These are phyloP conservation scores for Belgica antarctica DNA, from an alignment of 2,888 invertebrate species.

Conservation along the genomic window DNA sequence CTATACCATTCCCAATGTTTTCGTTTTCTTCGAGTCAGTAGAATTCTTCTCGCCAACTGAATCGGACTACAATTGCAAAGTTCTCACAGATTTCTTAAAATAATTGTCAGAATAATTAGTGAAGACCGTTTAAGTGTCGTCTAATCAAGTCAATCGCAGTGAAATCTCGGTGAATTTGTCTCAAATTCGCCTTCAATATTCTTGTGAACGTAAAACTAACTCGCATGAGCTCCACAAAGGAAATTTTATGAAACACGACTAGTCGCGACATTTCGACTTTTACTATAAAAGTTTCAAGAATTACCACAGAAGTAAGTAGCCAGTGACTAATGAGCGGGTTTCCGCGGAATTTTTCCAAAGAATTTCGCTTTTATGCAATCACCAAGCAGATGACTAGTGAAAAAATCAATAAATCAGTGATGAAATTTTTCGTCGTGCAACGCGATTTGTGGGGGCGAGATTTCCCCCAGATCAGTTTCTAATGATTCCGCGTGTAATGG, in stretches of 20 bases:
- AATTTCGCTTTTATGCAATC: background rate
- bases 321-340: background rate
- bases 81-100: too few relatives aligned
- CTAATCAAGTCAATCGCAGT: too few relatives aligned
- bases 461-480: background rate
- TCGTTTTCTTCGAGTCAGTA: too few relatives aligned
- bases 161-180: background rate
- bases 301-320: slow-evolving; percentile 17
- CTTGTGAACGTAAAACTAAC: background rate
- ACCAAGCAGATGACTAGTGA: background rate
- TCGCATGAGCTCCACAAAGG: slow-evolving; percentile 8
- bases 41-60: too few relatives aligned
- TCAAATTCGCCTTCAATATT: background rate
- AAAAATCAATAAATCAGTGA: background rate
- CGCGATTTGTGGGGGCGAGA: background rate
- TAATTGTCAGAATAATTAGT: too few relatives aligned
- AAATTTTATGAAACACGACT: background rate
- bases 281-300: slow-evolving; percentile 2
- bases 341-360: background rate
- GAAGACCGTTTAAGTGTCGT: too few relatives aligned
- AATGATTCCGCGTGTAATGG: background rate
- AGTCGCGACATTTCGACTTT: background rate
- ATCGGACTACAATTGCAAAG: too few relatives aligned
- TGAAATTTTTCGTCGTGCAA: background rate
- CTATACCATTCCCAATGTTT: too few relatives aligned